Conservation (phyloP, 1,140 invertebrate species). For the Caenorhabditis brenneri region DNA sequence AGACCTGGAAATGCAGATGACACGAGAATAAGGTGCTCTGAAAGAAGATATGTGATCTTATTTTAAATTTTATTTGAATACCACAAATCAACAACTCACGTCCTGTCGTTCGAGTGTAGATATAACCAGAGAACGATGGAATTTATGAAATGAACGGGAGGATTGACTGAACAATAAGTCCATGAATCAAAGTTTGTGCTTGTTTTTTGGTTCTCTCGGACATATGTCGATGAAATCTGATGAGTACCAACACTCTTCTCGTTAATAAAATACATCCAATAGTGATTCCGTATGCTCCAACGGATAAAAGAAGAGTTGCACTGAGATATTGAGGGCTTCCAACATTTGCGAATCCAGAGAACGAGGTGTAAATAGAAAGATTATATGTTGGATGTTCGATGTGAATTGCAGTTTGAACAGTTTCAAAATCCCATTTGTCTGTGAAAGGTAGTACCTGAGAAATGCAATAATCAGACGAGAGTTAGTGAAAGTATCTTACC, state of each 20-base stretch:
- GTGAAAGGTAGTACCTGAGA: constrained; percentile 13
- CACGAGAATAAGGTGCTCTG: not conserved
- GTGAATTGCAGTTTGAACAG: not conserved
- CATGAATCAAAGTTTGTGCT: constrained; percentile 31
- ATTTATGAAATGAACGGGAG: constrained; percentile 12
- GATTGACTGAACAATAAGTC: constrained; percentile 3
- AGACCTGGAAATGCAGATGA: not conserved
- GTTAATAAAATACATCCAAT: not conserved
- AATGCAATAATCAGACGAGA: too few species aligned
- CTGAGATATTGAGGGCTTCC: constrained; percentile 1
- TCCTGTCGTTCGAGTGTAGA: not conserved
- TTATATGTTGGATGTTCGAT: not conserved
- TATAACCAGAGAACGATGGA: constrained; percentile 25
- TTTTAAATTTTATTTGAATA: not conserved
- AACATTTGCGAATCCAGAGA: not conserved
- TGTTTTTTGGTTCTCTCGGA: constrained; percentile 24
- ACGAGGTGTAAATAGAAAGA: not conserved
- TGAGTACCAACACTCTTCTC: not conserved
- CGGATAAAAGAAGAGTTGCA: not conserved
- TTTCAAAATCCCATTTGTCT: not conserved
- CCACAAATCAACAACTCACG: not conserved
- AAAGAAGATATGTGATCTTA: not conserved
- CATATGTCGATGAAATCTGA: constrained; percentile 13
- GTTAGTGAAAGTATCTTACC: too few species aligned
- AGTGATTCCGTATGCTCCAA: not conserved